phyloP scores from a whole-genome alignment of 2,113 vertebrate genomes.

The Symphodus melops region DNA sequence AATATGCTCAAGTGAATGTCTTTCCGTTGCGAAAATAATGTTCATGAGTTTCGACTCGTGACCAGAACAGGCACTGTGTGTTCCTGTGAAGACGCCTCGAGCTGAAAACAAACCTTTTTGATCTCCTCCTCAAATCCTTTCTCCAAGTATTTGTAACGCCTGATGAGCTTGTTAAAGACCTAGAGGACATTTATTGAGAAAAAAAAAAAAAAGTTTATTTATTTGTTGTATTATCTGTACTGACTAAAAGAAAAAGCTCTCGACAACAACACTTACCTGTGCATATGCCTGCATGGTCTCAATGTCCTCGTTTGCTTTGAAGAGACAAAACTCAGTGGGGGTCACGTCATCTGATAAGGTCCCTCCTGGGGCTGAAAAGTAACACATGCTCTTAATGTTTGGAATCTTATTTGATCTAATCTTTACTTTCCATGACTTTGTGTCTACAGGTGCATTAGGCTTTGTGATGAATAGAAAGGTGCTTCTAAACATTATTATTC shows the following conservation, averaged over 20 bases:
- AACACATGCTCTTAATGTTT: background rate
- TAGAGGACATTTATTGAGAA: conserved; percentile 68
- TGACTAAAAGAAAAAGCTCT: conserved; percentile 73
- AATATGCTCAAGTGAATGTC: background rate
- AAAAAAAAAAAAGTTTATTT: background rate
- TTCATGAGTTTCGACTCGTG: background rate
- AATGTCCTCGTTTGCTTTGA: conserved; percentile 97
- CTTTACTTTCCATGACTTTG: no score
- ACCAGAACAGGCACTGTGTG: background rate
- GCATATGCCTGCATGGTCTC: conserved; percentile 99
- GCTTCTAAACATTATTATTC: background rate
- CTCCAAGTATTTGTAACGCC: conserved; percentile 97
- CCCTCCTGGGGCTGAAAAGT: conserved; percentile 91
- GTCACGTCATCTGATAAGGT: conserved; percentile 96
- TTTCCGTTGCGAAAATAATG: background rate
- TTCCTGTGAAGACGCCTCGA: background rate
- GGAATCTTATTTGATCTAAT: background rate
- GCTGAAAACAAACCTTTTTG: conserved; percentile 90
- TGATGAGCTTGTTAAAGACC: conserved; percentile 99
- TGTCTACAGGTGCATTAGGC: background rate
- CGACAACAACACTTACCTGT: conserved; percentile 83
- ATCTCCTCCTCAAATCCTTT: conserved; percentile 99
- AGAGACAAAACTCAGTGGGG: conserved; percentile 95
- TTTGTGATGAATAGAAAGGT: background rate
- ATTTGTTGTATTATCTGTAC: conserved; percentile 81